phyloP scores from a whole-genome alignment of 2,797 vertebrate genomes.

The Sebastes alutus region DNA sequence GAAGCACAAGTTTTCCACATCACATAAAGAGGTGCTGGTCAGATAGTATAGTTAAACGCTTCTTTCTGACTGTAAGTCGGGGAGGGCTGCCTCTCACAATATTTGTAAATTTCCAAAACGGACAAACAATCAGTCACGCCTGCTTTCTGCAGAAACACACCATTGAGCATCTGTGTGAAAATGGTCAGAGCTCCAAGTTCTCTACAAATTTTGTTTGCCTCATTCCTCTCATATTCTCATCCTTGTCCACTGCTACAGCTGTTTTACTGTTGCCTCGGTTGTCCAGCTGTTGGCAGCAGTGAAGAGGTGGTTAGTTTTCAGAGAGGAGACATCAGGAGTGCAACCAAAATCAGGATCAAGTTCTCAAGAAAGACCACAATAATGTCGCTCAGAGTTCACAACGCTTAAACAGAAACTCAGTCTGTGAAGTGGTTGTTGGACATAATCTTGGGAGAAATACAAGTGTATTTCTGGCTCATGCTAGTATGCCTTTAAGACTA shows the following conservation, averaged over 20 bases:
- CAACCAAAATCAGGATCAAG: conserved; percentile 5
- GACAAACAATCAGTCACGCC: conserved; percentile 13
- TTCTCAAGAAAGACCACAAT: neutral
- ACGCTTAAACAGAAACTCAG: neutral
- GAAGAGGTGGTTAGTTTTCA: conserved; percentile 9
- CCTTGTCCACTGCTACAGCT: conserved; percentile 31
- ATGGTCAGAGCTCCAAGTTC: conserved; percentile 39
- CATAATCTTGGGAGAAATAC: neutral
- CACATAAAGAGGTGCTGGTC: neutral
- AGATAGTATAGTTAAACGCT: neutral
- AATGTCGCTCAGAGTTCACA: neutral
- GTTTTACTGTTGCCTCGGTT: conserved; percentile 1
- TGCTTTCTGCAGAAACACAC: conserved; percentile 8
- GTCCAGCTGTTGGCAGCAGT: conserved; percentile 39
- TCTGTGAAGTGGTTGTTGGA: neutral
- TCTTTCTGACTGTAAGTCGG: neutral
- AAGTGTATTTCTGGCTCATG: neutral
- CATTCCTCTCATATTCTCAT: conserved; percentile 44
- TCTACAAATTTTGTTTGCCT: conserved; percentile 30
- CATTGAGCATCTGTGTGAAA: conserved; percentile 46
- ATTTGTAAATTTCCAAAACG: conserved; percentile 18
- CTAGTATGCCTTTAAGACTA: conserved; percentile 1
- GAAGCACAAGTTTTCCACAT: neutral
- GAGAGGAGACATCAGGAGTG: neutral
- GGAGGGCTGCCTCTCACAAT: neutral